Percentiles rank a stretch among this genome's conserved stretches.
These are phyloP conservation scores for Paramisgurnus dabryanus DNA, from an alignment of 2,113 vertebrate genomes.

Conservation along the genomic window DNA sequence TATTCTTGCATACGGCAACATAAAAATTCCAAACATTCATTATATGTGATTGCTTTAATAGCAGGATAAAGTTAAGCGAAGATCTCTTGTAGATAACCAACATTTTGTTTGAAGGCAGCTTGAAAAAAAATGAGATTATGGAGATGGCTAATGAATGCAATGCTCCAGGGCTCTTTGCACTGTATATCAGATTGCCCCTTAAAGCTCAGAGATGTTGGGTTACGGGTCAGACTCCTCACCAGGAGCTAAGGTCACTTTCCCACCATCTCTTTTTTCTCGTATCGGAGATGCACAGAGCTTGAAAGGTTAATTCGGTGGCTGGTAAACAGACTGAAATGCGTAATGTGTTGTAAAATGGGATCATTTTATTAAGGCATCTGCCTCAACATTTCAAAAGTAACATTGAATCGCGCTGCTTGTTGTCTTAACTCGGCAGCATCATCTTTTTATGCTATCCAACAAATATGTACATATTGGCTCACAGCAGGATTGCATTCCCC, in stretches of 20 bases:
- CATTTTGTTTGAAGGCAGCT: slow-evolving; percentile 11
- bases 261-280: slow-evolving; percentile 36
- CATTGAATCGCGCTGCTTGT: slow-evolving; percentile 26
- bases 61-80: not conserved
- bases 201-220: slow-evolving; percentile 15
- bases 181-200: slow-evolving; percentile 1
- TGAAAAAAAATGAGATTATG: slow-evolving; percentile 7
- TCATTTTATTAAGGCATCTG: slow-evolving; percentile 5
- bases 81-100: not conserved
- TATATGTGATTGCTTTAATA: not conserved
- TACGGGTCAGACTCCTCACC: slow-evolving; percentile 41
- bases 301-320: slow-evolving; percentile 38
- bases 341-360: slow-evolving; percentile 45
- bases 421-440: slow-evolving; percentile 18
- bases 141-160: slow-evolving; percentile 16
- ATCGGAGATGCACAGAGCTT: slow-evolving; percentile 17
- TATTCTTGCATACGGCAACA: not conserved
- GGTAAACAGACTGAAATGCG: slow-evolving; percentile 40
- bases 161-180: not conserved
- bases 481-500: not conserved
- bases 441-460: slow-evolving; percentile 13
- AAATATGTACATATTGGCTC: slow-evolving; percentile 28
- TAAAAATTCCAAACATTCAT: not conserved
- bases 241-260: slow-evolving; percentile 52
- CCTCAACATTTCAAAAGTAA: slow-evolving; percentile 28